These are phyloP conservation scores for Bubo scandiacus DNA, from an alignment of 2,113 vertebrate genomes.

Conservation along the genomic window DNA sequence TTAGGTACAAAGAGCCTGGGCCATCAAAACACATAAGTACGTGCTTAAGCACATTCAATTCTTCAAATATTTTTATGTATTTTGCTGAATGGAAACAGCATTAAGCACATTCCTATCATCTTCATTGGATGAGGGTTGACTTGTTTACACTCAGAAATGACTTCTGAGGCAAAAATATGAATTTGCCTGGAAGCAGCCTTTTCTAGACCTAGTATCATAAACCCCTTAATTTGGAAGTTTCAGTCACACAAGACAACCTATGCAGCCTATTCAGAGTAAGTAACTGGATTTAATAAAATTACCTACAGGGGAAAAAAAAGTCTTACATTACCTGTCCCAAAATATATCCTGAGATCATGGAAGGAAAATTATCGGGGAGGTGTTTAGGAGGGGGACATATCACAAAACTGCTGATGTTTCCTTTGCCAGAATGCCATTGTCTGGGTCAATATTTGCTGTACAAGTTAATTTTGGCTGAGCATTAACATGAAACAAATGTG, in stretches of 20 bases:
- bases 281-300: neutral
- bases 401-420: neutral
- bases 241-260: neutral
- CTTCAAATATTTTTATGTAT: neutral
- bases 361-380: neutral
- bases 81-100: neutral
- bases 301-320: neutral
- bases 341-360: neutral
- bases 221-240: neutral
- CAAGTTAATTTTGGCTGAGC: neutral
- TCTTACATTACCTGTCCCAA: neutral
- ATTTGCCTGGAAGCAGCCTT: neutral
- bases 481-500: constrained; percentile 11
- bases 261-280: neutral
- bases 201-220: neutral
- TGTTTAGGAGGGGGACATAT: neutral
- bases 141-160: neutral
- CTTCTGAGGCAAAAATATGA: neutral
- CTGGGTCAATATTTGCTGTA: constrained; percentile 32
- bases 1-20: neutral
- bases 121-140: neutral
- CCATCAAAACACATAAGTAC: neutral
- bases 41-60: neutral
- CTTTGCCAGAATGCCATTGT: neutral
- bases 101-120: neutral